Evolutionary conservation across 2,113 vertebrate species (phyloP), one percentile per base, ranked within the genome.

Genomic region (Heterotis niloticus): DNA sequence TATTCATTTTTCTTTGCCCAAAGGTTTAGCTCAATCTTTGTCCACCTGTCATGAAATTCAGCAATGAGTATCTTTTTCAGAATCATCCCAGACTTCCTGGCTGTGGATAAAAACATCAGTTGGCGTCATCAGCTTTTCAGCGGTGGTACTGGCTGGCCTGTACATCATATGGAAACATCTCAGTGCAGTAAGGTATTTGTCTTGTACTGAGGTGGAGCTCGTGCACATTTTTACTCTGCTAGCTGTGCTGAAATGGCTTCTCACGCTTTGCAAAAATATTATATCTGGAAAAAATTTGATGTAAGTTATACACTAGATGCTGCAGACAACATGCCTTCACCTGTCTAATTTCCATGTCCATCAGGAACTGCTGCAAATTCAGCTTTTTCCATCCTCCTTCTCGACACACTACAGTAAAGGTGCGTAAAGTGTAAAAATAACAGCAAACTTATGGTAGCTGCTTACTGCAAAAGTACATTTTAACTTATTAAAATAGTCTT

Each of bases 91-190:
- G 18, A 5, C 29, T 60, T 0, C 28, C 17, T 75, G 74, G 74
- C 74, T 62, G 0, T 64, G 26, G 74, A 75, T n/a, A 20, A n/a
- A 34, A 18, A 75, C 62, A 10, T 75, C 26, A 60, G 17, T 64
- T 11, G 16, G 11, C n/a, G 24, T 34, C 17, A 0, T 75, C 26
- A 34, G 59, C 28, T 75, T 75, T 75, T 34, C 62, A 64, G 62
- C 34, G 10, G 59, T 26, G 29, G 13, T 64, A n/a, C 1, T 75
- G 57, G 9, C 29, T 29, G 74, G 59, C 20, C 28, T 75, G 20
- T 75, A 62, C n/a, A 34, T 75, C 74, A 34, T 75, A 75, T 34
- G 74, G 59, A 64, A 60, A 75, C 74, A 75, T 75, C 56, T 75
- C 28, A 75, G 74, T 9, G 62, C 18, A 57, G n/a, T 75, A 75